Conservation (phyloP, 1,140 invertebrate species). For the Pinna nobilis region DNA sequence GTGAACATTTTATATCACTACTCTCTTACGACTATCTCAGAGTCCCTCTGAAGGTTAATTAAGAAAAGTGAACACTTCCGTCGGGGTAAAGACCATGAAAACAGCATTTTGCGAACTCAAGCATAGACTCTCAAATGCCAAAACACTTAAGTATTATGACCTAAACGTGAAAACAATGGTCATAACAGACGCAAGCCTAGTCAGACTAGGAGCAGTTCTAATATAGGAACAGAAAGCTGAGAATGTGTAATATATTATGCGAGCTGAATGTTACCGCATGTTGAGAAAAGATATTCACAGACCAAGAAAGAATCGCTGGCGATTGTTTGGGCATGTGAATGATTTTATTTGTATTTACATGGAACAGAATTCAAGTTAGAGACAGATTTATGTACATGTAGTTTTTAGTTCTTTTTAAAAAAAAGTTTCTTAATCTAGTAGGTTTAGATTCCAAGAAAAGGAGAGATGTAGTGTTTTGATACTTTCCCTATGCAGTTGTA, state of each 20-base stretch:
- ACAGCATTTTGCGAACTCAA: conserved; percentile 15
- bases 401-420: too few species aligned
- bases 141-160: conserved; percentile 1
- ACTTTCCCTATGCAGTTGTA: too few species aligned
- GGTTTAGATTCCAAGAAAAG: too few species aligned
- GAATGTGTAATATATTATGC: conserved; percentile 47
- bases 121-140: neutral
- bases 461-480: too few species aligned
- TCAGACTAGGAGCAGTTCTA: conserved; percentile 47
- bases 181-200: conserved; percentile 9
- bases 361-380: conserved; percentile 68
- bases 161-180: neutral
- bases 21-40: conserved; percentile 20
- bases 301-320: conserved; percentile 74
- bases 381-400: too few species aligned
- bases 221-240: conserved; percentile 41
- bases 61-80: neutral
- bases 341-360: conserved; percentile 73
- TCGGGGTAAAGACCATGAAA: neutral
- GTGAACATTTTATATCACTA: conserved; percentile 30
- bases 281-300: conserved; percentile 64
- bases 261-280: conserved; percentile 34
- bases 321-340: conserved; percentile 71
- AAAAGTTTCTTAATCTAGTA: too few species aligned
- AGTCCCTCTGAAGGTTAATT: neutral